These are phyloP conservation scores for Donacobius atricapilla DNA, from an alignment of 2,113 vertebrate species.

Conservation along the genomic window DNA sequence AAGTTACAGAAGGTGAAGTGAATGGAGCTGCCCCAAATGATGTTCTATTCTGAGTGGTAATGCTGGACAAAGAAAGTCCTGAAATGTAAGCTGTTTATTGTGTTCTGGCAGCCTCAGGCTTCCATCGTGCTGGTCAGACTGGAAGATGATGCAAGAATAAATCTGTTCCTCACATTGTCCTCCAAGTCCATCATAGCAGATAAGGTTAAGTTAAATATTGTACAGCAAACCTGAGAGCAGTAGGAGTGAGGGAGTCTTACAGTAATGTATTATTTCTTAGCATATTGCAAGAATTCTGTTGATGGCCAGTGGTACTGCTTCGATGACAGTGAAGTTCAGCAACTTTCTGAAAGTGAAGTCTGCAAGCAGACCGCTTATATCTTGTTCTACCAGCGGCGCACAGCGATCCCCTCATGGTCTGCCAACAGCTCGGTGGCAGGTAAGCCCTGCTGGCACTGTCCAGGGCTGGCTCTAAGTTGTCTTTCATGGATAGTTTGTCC, in stretches of 20 bases:
- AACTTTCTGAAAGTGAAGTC: slow-evolving; percentile 88
- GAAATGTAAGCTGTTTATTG: not conserved
- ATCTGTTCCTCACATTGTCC: not conserved
- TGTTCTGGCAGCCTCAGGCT: not conserved
- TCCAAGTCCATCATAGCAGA: not conserved
- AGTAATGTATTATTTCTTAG: slow-evolving; percentile 64
- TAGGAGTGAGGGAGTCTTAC: not conserved
- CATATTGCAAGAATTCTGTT: slow-evolving; percentile 96
- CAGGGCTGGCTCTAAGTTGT: not conserved
- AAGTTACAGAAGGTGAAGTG: not conserved
- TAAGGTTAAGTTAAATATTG: not conserved
- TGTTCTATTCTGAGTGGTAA: not conserved
- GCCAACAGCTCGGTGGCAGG: slow-evolving; percentile 98
- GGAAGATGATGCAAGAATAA: not conserved
- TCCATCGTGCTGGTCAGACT: not conserved
- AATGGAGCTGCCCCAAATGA: not conserved
- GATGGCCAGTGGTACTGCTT: slow-evolving; percentile 99
- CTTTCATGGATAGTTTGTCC: not conserved
- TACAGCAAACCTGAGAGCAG: not conserved
- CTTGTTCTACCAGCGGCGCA: slow-evolving; percentile 95
- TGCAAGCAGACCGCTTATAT: slow-evolving; percentile 95
- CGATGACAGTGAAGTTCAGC: slow-evolving; percentile 94
- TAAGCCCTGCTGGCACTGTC: slow-evolving; percentile 6
- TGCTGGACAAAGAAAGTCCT: not conserved
- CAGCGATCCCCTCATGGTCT: slow-evolving; percentile 92